Conservation (phyloP, 2,888 invertebrate species). For the Slavum lentiscoides region DNA sequence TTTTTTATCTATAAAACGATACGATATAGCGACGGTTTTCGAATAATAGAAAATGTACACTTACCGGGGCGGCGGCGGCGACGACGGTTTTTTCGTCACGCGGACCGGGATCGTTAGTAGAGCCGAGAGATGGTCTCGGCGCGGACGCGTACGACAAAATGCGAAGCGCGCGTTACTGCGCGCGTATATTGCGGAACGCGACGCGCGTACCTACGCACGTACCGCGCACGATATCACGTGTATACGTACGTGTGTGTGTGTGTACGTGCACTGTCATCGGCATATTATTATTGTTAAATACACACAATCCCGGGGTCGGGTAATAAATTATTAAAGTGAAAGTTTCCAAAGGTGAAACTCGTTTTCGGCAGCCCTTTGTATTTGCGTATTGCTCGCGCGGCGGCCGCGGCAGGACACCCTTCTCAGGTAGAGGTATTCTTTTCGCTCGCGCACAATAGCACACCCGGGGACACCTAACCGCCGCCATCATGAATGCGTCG, state of each 20-base stretch:
- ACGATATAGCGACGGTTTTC: too few relatives aligned
- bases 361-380: slow-evolving; percentile 51
- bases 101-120: too few relatives aligned
- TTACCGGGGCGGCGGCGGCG: too few relatives aligned
- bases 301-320: neutral
- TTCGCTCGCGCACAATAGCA: slow-evolving; percentile 16
- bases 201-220: too few relatives aligned
- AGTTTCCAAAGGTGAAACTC: slow-evolving; percentile 53
- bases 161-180: slow-evolving; percentile 2
- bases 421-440: neutral
- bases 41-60: too few relatives aligned
- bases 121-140: slow-evolving; percentile 1
- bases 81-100: too few relatives aligned
- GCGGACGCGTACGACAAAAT: slow-evolving; percentile 34
- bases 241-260: too few relatives aligned
- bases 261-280: slow-evolving; percentile 42
- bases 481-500: slow-evolving; percentile 5
- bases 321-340: slow-evolving; percentile 52
- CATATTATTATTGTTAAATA: neutral
- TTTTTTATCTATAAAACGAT: too few relatives aligned
- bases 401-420: neutral
- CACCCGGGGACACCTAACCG: slow-evolving; percentile 1
- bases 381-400: neutral
- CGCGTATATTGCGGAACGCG: neutral
- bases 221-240: too few relatives aligned